These are phyloP conservation scores for Platyrinchus mystaceus DNA, from an alignment of 2,797 vertebrate genomes.

Conservation along the genomic window DNA sequence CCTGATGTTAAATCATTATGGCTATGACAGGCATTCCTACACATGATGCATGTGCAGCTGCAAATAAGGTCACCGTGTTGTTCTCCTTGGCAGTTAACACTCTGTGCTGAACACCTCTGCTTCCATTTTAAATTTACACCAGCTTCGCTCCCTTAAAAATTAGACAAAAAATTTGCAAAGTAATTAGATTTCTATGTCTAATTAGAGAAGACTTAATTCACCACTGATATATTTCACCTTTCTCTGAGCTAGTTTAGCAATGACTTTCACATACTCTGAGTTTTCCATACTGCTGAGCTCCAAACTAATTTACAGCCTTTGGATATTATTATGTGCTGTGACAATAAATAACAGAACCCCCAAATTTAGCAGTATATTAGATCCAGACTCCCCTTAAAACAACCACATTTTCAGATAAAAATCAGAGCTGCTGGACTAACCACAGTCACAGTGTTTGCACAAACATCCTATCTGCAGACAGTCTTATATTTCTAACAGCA, in stretches of 20 bases:
- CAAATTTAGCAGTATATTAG: neutral
- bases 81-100: slow-evolving; percentile 63
- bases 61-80: slow-evolving; percentile 66
- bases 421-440: neutral
- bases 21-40: slow-evolving; percentile 69
- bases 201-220: slow-evolving; percentile 39
- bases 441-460: neutral
- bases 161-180: slow-evolving; percentile 22
- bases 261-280: slow-evolving; percentile 8
- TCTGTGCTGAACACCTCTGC: neutral
- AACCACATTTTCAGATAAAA: neutral
- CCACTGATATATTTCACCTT: slow-evolving; percentile 23
- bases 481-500: neutral
- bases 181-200: slow-evolving; percentile 55
- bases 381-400: neutral
- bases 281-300: neutral
- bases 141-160: slow-evolving; percentile 25
- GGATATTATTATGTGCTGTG: neutral
- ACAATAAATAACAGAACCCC: neutral
- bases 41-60: slow-evolving; percentile 72
- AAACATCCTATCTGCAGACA: rapidly evolving
- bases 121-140: slow-evolving; percentile 15
- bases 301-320: slow-evolving; percentile 22
- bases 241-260: neutral
- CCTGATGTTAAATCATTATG: slow-evolving; percentile 69